Conservation (phyloP, 2,888 invertebrate genomes). For the Sesia bembeciformis region DNA sequence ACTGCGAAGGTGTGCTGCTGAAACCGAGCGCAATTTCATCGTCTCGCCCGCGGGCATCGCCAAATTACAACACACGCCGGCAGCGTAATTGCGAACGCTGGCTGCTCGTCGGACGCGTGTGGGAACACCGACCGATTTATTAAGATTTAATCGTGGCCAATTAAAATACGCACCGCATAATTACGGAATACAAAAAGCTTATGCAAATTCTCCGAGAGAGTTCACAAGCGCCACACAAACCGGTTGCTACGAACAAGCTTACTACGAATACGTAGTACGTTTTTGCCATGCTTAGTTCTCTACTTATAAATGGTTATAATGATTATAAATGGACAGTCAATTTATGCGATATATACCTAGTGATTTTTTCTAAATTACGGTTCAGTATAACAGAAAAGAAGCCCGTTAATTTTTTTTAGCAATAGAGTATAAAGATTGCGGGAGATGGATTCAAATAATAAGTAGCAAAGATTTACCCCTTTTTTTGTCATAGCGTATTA, state of each 20-base stretch:
- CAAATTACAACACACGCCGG: conserved; percentile 56
- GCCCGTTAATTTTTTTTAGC: too few species aligned
- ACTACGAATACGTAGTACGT: conserved; percentile 7
- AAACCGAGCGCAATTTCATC: conserved; percentile 51
- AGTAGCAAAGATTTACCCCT: too few species aligned
- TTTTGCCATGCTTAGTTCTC: background rate
- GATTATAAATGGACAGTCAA: too few species aligned
- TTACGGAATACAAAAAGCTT: conserved; percentile 51
- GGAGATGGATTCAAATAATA: too few species aligned
- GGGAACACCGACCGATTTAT: conserved; percentile 64
- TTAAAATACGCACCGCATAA: conserved; percentile 63
- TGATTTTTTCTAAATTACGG: too few species aligned
- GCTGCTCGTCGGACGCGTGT: conserved; percentile 40
- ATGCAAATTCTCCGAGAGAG: conserved; percentile 39
- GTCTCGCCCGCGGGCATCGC: conserved; percentile 48
- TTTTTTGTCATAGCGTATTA: conserved; percentile 9
- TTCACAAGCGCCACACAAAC: conserved; percentile 27
- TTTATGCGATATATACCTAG: too few species aligned
- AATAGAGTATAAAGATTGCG: too few species aligned
- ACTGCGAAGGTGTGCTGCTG: conserved; percentile 20
- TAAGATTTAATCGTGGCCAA: conserved; percentile 68
- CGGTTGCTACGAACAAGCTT: conserved; percentile 7
- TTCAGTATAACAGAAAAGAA: too few species aligned
- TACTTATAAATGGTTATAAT: too few species aligned
- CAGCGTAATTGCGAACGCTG: conserved; percentile 54